Conservation (phyloP, 2,113 vertebrate genomes). For the Dolichotis patagonum region DNA sequence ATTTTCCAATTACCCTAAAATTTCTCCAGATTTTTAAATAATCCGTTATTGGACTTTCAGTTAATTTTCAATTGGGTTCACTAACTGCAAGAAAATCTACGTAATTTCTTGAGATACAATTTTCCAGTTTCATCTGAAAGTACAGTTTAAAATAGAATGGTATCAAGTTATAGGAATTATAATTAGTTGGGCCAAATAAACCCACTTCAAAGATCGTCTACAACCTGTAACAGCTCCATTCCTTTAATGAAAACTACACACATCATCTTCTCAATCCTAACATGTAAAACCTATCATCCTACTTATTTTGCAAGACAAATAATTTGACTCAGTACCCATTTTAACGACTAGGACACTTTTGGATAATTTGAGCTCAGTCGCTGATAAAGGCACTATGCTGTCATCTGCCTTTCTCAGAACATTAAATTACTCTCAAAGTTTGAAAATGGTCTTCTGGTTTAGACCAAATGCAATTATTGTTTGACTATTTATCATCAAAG, state of each 20-base stretch:
- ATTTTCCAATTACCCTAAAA: background rate
- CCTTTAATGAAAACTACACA: background rate
- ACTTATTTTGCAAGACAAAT: background rate
- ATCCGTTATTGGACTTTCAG: background rate
- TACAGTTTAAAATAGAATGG: background rate
- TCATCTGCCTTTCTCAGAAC: background rate
- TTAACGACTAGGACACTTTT: background rate
- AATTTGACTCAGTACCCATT: background rate
- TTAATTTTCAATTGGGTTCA: background rate
- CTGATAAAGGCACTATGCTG: background rate
- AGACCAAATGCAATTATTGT: background rate
- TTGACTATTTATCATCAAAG: background rate
- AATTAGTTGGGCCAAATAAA: background rate
- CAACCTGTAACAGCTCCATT: background rate
- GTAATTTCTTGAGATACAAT: background rate
- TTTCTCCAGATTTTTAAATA: conserved; percentile 1
- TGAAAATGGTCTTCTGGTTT: background rate
- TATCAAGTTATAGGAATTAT: background rate
- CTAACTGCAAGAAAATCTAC: background rate
- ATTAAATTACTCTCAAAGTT: background rate
- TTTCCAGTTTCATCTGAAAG: background rate
- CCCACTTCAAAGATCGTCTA: background rate
- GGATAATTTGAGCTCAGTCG: background rate
- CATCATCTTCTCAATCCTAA: background rate
- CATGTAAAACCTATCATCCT: background rate